These are phyloP conservation scores for Ageneiosus marmoratus DNA, from an alignment of 2,113 vertebrate species.

Conservation along the genomic window DNA sequence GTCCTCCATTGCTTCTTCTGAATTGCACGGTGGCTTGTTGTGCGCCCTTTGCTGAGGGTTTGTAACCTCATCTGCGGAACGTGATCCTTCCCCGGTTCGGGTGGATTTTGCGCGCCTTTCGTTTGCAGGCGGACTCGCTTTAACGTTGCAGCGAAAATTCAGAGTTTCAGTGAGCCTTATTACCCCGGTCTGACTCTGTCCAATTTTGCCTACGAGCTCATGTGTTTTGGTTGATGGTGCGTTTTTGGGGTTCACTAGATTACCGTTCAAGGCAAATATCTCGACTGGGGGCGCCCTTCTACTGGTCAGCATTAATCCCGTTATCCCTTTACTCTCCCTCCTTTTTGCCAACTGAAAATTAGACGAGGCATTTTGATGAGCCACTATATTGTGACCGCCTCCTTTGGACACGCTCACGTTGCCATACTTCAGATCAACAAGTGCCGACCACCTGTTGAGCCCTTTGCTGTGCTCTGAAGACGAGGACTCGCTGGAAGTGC, in stretches of 20 bases:
- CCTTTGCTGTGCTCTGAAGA: slow-evolving; percentile 79
- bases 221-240: slow-evolving; percentile 63
- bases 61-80: slow-evolving; percentile 79
- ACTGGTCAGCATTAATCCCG: slow-evolving; percentile 58
- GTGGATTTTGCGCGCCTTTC: slow-evolving; percentile 66
- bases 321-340: slow-evolving; percentile 59
- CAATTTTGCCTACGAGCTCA: slow-evolving; percentile 69
- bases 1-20: slow-evolving; percentile 71
- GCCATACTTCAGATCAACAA: slow-evolving; percentile 87
- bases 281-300: slow-evolving; percentile 75
- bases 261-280: slow-evolving; percentile 65
- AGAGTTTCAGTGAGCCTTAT: slow-evolving; percentile 84
- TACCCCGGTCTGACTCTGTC: slow-evolving; percentile 71
- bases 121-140: slow-evolving; percentile 67
- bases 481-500: slow-evolving; percentile 86
- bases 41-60: slow-evolving; percentile 63
- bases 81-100: slow-evolving; percentile 71
- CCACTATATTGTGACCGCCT: slow-evolving; percentile 58
- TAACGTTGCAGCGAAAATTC: slow-evolving; percentile 77
- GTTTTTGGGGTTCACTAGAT: slow-evolving; percentile 51
- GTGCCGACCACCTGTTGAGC: slow-evolving; percentile 86
- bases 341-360: slow-evolving; percentile 64
- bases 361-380: slow-evolving; percentile 59
- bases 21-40: slow-evolving; percentile 59
- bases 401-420: slow-evolving; percentile 68